These are phyloP conservation scores for Drosophila histrio DNA, from an alignment of 2,888 invertebrate genomes.

Conservation along the genomic window DNA sequence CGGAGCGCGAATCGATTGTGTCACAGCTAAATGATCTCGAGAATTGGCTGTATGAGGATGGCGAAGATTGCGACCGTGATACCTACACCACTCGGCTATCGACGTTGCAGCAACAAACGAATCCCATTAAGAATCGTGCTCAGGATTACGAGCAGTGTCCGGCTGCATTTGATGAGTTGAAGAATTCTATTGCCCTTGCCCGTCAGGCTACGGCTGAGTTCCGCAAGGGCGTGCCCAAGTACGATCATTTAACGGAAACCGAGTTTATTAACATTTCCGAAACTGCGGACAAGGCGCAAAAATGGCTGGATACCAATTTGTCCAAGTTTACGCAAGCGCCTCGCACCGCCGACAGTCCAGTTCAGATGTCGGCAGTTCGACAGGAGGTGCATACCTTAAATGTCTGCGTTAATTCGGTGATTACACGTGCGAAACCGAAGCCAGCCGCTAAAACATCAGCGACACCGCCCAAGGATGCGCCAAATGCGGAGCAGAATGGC, in stretches of 20 bases:
- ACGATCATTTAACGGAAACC: slow-evolving; percentile 91
- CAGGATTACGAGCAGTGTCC: slow-evolving; percentile 93
- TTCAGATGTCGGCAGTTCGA: slow-evolving; percentile 91
- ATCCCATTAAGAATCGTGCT: slow-evolving; percentile 94
- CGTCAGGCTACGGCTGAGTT: slow-evolving; percentile 91
- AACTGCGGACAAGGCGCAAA: slow-evolving; percentile 88
- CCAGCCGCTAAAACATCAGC: slow-evolving; percentile 84
- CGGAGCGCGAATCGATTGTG: slow-evolving; percentile 88
- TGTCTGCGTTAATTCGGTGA: slow-evolving; percentile 88
- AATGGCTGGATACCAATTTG: slow-evolving; percentile 93
- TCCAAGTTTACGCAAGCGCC: slow-evolving; percentile 87
- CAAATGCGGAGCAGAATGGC: slow-evolving; percentile 64
- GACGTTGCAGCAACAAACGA: slow-evolving; percentile 90
- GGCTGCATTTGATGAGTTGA: slow-evolving; percentile 91
- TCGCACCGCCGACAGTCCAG: slow-evolving; percentile 90
- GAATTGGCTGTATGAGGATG: slow-evolving; percentile 98
- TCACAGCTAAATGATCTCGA: slow-evolving; percentile 92
- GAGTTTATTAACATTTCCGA: slow-evolving; percentile 92
- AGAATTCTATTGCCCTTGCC: slow-evolving; percentile 90
- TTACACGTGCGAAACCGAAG: slow-evolving; percentile 96
- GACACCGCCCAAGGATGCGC: slow-evolving; percentile 67
- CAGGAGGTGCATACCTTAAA: slow-evolving; percentile 88
- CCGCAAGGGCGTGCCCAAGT: slow-evolving; percentile 89
- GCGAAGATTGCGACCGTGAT: slow-evolving; percentile 94
- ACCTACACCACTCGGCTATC: slow-evolving; percentile 87